Evolutionary conservation across 1,140 invertebrate species (phyloP).

Genomic region (Anthonomus grandis): DNA sequence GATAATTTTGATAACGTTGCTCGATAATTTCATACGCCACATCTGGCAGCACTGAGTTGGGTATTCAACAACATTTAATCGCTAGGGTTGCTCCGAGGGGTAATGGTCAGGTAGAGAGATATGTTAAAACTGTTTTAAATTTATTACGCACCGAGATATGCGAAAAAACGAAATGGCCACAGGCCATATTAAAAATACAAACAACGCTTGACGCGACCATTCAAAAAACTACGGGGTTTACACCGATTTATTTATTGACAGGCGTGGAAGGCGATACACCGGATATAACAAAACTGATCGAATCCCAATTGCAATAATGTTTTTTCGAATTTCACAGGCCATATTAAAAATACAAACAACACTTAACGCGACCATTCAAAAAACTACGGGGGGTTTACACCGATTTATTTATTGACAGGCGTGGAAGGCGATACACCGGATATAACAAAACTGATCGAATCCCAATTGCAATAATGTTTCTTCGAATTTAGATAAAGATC

Average conservation of each 20-base stretch:
- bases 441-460: not conserved
- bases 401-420: not conserved
- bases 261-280: not conserved
- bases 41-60: too few species aligned
- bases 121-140: too few species aligned
- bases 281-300: not conserved
- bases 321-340: too few species aligned
- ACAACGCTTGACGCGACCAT: not conserved
- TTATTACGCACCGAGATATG: too few species aligned
- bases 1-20: too few species aligned
- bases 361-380: not conserved
- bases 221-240: not conserved
- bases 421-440: not conserved
- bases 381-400: not conserved
- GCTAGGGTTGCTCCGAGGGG: not conserved
- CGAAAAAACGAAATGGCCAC: not conserved
- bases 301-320: too few species aligned
- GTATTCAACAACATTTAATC: not conserved
- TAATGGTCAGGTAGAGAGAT: too few species aligned
- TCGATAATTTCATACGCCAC: too few species aligned
- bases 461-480: not conserved
- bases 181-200: not conserved
- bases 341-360: not conserved
- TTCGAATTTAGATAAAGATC: not conserved
- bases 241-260: not conserved